Percentiles rank a stretch among this genome's conserved stretches.
Evolutionary conservation across 2,888 invertebrate genomes (phyloP).

Genomic region (Andricus quercusramuli): DNA sequence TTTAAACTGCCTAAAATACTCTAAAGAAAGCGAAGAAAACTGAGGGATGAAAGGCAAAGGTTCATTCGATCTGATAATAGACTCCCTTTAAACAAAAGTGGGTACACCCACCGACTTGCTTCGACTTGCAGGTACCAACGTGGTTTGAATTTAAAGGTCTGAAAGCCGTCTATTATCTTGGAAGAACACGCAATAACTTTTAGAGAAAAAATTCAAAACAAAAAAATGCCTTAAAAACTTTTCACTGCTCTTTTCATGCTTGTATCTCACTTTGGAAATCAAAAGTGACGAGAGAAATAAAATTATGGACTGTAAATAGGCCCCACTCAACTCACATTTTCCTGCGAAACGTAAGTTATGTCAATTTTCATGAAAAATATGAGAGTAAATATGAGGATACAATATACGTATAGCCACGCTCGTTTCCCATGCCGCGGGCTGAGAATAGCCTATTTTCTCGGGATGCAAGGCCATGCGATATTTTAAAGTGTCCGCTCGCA

Average conservation of each 20-base stretch:
- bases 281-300: background rate
- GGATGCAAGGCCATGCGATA: conserved; percentile 59
- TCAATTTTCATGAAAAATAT: conserved; percentile 22
- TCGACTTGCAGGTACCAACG: conserved; percentile 23
- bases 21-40: conserved; percentile 24
- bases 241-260: background rate
- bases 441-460: conserved; percentile 60
- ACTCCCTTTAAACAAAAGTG: conserved; percentile 2
- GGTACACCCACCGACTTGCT: conserved; percentile 20
- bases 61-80: conserved; percentile 36
- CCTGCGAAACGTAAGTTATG: background rate
- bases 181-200: conserved; percentile 18
- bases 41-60: conserved; percentile 16
- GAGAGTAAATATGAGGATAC: conserved; percentile 28
- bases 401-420: conserved; percentile 15
- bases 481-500: conserved; percentile 61
- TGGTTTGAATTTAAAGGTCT: conserved; percentile 18
- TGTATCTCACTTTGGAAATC: background rate
- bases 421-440: conserved; percentile 44
- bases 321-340: background rate
- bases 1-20: background rate
- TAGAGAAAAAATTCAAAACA: background rate
- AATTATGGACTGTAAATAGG: background rate
- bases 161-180: conserved; percentile 3
- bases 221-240: background rate